Base-by-base conservation (phyloP, 2,797 vertebrate species). In the Acanthopagrus latus region DNA sequence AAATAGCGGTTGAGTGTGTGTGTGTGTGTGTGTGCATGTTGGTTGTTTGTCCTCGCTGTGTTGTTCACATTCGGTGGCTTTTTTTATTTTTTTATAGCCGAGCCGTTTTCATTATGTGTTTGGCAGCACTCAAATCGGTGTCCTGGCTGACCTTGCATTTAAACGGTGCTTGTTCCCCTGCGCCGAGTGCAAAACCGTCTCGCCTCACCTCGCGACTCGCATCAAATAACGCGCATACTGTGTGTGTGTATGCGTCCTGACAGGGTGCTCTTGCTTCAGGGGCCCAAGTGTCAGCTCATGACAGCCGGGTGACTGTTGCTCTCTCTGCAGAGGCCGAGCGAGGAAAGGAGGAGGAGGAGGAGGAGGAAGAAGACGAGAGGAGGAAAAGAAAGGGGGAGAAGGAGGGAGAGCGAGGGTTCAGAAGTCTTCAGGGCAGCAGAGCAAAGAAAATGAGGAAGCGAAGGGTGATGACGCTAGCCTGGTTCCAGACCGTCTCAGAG, bases 281-380 rank as follows among this genome's bases (percentile, higher is more conserved):
- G 33, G 86, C 84, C 81, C 2, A 33, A 79, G 85, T 82, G 87
- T 86, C 85, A 47, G 80, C 78, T 81, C 88, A 65, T 76, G 82
- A 83, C 85, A 80, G 78, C 81, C 7, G 57, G 64, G 64, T 44
- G 82, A 85, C 80, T 82, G 73, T 72, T 70, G 64, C 48, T 78
- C 64, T 78, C 64, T 76, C 54, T 9, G 10, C 67, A 64, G 55
- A 79, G 57, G 71, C 55, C 4, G n/a, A 18, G 64, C 38, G 14
- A 44, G 71, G 62, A 68, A 47, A 38, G 29, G 27, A 33, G 29
- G 29, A 33, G 29, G 29, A 33, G 29, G 29, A 33, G 29, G 29
- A 27, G 27, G 27, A 27, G 27, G 27, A 27, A 4, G 60, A 67
- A 27, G 60, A 67, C 48, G 21, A 3, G 38, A 51, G 1, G 50